Evolutionary conservation across 1,140 invertebrate genomes (phyloP).

Genomic region (Yoshiicerus persimilis): DNA sequence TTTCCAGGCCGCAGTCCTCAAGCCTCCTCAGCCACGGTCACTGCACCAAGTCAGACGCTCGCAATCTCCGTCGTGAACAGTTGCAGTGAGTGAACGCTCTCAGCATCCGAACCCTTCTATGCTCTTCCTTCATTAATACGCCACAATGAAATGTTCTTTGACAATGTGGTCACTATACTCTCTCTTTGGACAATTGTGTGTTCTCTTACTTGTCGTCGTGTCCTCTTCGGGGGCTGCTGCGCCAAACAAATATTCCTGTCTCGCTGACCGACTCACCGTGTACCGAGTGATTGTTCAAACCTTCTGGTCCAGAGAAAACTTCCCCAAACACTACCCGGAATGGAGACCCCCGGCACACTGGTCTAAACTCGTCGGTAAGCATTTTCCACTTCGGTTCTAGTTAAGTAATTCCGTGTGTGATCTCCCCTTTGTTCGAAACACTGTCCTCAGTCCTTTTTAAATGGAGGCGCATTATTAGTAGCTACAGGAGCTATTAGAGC

Average conservation of each 20-base stretch:
- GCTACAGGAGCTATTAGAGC: no score
- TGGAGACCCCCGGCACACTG: slow-evolving; percentile 88
- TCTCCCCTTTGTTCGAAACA: no score
- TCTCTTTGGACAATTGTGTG: background rate
- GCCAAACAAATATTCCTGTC: background rate
- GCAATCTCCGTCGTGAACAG: no score
- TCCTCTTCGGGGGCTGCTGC: background rate
- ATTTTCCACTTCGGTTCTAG: slow-evolving; percentile 29
- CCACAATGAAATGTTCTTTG: background rate
- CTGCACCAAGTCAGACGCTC: no score
- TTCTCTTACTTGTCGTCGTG: background rate
- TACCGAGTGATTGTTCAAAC: slow-evolving; percentile 83
- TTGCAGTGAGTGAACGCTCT: background rate
- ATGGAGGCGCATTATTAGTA: no score
- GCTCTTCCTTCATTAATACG: background rate
- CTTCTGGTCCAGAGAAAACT: slow-evolving; percentile 80
- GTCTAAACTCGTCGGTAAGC: slow-evolving; percentile 84
- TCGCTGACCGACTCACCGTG: slow-evolving; percentile 69
- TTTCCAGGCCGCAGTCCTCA: no score
- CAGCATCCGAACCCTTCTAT: background rate
- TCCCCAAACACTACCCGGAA: slow-evolving; percentile 79
- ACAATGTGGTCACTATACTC: background rate
- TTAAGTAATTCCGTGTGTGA: no score
- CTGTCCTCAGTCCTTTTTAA: no score
- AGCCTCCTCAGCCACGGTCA: no score